Conservation (phyloP, 2,113 vertebrate genomes). For the Glareola pratincola region DNA sequence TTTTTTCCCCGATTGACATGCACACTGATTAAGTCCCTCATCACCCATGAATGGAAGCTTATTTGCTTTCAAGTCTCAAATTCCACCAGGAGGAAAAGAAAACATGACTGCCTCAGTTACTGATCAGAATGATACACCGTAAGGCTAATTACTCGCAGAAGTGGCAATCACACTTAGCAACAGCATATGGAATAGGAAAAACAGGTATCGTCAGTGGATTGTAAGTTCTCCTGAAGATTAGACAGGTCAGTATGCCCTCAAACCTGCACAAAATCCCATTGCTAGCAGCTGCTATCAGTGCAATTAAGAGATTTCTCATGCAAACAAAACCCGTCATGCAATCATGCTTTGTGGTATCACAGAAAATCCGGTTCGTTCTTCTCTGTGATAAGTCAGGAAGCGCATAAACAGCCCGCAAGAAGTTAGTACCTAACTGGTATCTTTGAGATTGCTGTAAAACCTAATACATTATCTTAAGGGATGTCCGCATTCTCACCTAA, state of each 20-base stretch:
- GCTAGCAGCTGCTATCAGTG: slow-evolving; percentile 16
- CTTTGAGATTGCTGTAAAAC: neutral
- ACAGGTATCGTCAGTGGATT: neutral
- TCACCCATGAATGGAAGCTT: slow-evolving; percentile 27
- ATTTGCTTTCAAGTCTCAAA: slow-evolving; percentile 5
- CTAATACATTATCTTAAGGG: neutral
- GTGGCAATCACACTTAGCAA: slow-evolving; percentile 8
- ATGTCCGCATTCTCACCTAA: neutral
- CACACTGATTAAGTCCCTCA: slow-evolving; percentile 41
- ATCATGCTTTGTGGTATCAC: slow-evolving; percentile 78
- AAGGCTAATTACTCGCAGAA: neutral
- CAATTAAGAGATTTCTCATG: slow-evolving; percentile 72
- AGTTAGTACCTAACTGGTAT: slow-evolving; percentile 52
- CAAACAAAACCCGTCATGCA: slow-evolving; percentile 83
- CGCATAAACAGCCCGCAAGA: slow-evolving; percentile 56
- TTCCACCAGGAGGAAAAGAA: slow-evolving; percentile 47
- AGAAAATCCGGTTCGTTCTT: slow-evolving; percentile 36
- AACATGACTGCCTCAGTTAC: neutral
- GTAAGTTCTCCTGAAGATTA: slow-evolving; percentile 12
- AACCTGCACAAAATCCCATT: slow-evolving; percentile 37
- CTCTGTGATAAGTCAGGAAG: slow-evolving; percentile 62
- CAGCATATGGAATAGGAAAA: neutral
- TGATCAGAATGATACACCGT: neutral
- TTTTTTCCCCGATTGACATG: neutral
- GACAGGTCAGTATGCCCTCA: slow-evolving; percentile 4